These are phyloP conservation scores for Cantharis rufa DNA, from an alignment of 2,888 invertebrate genomes.

Conservation along the genomic window DNA sequence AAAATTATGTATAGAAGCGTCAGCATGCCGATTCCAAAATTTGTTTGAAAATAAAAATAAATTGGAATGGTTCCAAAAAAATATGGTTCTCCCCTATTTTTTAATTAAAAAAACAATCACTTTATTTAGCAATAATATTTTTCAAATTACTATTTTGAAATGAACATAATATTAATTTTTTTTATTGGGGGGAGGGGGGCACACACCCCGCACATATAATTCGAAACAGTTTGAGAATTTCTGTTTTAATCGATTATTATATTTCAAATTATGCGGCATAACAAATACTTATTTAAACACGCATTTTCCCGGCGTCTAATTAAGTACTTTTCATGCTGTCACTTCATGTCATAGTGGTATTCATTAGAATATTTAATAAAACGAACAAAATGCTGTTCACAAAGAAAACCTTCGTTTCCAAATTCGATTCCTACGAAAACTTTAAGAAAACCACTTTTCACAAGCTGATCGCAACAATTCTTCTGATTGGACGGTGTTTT, in stretches of 20 bases:
- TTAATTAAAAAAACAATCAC: too few relatives aligned
- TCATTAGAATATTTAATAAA: background rate
- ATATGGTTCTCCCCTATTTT: too few relatives aligned
- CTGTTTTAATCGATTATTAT: background rate
- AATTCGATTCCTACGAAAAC: background rate
- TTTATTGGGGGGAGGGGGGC: too few relatives aligned
- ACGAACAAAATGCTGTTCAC: background rate
- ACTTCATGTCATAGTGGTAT: background rate
- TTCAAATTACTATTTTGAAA: too few relatives aligned
- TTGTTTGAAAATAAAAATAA: too few relatives aligned
- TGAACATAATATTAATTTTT: too few relatives aligned
- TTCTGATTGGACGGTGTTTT: conserved; percentile 8
- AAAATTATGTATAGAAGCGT: too few relatives aligned
- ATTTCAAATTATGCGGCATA: background rate
- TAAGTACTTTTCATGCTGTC: background rate
- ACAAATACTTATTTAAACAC: background rate
- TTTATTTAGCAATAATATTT: too few relatives aligned
- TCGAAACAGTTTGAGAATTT: background rate
- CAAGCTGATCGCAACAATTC: background rate
- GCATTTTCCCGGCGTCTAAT: background rate
- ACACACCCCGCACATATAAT: too few relatives aligned
- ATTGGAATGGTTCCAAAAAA: too few relatives aligned
- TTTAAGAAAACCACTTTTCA: conserved; percentile 5
- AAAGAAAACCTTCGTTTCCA: background rate
- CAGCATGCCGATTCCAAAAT: too few relatives aligned